phyloP scores from a whole-genome alignment of 2,797 vertebrate species.

The Neosilurus hyrtlii region DNA sequence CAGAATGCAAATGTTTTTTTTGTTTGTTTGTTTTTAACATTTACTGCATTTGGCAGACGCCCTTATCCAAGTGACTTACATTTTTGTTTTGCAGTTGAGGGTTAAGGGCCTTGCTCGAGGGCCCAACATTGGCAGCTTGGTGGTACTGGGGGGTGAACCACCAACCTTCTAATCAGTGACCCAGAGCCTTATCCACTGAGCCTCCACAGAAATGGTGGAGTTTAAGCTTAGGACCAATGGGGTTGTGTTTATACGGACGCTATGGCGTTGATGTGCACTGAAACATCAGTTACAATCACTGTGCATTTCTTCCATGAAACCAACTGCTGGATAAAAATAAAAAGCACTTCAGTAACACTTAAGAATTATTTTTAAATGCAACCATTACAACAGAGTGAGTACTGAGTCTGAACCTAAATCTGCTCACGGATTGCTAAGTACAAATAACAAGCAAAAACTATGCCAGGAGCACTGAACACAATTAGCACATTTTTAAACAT shows the following conservation, averaged over 20 bases:
- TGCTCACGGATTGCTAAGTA: not conserved
- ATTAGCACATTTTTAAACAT: constrained; percentile 19
- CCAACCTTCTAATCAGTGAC: too few species aligned
- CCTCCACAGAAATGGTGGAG: not conserved
- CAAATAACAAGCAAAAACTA: not conserved
- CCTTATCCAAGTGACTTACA: too few species aligned
- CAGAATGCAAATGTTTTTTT: too few species aligned
- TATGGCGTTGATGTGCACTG: not conserved
- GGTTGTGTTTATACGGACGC: not conserved
- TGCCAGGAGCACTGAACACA: not conserved
- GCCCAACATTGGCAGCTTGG: too few species aligned
- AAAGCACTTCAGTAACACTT: not conserved
- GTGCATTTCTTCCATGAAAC: not conserved
- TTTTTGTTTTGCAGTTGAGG: too few species aligned
- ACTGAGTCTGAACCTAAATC: not conserved
- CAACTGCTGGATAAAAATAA: not conserved
- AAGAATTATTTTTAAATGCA: not conserved
- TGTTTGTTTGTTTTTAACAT: too few species aligned
- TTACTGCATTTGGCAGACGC: too few species aligned
- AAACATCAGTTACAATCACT: not conserved
- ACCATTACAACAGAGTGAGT: not conserved
- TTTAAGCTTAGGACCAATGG: not conserved
- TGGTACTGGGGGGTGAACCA: too few species aligned
- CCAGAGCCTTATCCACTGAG: too few species aligned
- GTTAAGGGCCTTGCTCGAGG: too few species aligned